These are phyloP conservation scores for Spisula solida DNA, from an alignment of 2,888 invertebrate species.

Conservation along the genomic window DNA sequence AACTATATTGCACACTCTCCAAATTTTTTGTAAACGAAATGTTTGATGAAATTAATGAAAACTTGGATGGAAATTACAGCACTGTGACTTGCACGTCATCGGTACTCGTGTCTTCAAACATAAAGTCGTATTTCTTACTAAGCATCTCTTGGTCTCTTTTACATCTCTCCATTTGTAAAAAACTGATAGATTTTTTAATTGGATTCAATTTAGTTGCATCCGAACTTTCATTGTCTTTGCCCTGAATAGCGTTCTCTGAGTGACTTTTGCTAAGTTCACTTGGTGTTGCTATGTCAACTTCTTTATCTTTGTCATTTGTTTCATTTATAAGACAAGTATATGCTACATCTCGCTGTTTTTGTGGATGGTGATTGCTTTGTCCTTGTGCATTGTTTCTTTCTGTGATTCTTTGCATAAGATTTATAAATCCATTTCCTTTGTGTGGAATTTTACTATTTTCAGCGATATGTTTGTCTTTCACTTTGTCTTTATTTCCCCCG, in stretches of 20 bases:
- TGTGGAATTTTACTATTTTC: background rate
- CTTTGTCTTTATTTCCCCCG: background rate
- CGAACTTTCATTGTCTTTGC: background rate
- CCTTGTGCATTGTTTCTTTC: background rate
- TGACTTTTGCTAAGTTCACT: background rate
- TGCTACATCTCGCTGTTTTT: background rate
- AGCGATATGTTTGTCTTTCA: background rate
- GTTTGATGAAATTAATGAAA: background rate
- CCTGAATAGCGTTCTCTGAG: background rate
- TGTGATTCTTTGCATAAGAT: constrained; percentile 18
- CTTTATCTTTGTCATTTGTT: background rate
- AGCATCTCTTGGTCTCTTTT: constrained; percentile 21
- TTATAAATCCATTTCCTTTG: background rate
- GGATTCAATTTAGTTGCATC: background rate
- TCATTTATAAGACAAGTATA: background rate
- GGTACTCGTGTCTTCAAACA: background rate
- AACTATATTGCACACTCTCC: too few relatives aligned
- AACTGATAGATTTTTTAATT: background rate
- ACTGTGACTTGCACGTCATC: background rate
- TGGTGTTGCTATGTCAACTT: background rate
- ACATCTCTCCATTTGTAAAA: background rate
- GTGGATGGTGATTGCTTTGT: background rate
- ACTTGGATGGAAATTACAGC: constrained; percentile 10
- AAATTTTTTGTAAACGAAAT: too few relatives aligned
- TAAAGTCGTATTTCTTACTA: background rate